phyloP scores from a whole-genome alignment of 2,113 vertebrate genomes.

The Callospermophilus lateralis region DNA sequence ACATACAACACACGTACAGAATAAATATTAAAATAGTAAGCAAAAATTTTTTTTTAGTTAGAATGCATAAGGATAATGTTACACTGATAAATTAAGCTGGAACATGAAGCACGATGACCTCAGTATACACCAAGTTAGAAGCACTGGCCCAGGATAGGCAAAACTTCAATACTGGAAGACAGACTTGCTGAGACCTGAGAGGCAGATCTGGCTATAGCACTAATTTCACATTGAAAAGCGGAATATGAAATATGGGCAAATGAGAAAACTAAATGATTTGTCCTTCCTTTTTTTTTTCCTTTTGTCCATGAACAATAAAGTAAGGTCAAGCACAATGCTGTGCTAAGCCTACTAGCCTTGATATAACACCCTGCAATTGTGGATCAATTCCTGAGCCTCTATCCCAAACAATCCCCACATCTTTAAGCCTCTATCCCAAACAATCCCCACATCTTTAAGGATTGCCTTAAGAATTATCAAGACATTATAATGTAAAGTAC shows the following conservation, averaged over 20 bases:
- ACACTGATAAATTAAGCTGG: not conserved
- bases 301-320: not conserved
- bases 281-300: not conserved
- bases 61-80: not conserved
- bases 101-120: not conserved
- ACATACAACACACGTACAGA: not conserved
- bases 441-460: not conserved
- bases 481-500: not conserved
- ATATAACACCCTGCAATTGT: not conserved
- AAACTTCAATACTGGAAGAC: not conserved
- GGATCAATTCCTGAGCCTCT: not conserved
- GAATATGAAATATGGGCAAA: not conserved
- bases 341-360: not conserved
- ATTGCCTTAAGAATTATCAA: not conserved
- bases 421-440: not conserved
- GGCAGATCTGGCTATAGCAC: not conserved
- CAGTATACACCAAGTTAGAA: not conserved
- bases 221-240: not conserved
- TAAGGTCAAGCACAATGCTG: not conserved
- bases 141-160: not conserved
- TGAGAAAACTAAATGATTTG: not conserved
- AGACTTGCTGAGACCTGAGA: not conserved
- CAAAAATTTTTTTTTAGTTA: not conserved
- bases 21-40: conserved; percentile 11
- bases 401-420: too few species aligned